A percentile compares a stretch with the other conserved stretches of the same genome.
Conservation (phyloP, 2,113 vertebrate genomes). For the Rynchops niger region DNA sequence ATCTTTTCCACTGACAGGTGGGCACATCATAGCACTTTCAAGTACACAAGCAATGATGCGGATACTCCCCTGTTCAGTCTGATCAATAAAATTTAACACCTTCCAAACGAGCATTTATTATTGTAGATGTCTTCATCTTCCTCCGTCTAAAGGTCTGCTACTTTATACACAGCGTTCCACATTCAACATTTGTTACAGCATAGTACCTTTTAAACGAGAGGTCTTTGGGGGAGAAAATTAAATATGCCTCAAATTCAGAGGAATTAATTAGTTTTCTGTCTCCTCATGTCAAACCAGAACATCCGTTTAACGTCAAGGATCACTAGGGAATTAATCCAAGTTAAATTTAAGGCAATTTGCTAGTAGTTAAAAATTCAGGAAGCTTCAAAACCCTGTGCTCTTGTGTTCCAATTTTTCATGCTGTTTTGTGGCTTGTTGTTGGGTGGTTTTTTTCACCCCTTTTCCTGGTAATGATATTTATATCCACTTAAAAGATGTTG, state of each 20-base stretch:
- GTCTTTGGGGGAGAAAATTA: constrained; percentile 64
- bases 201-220: constrained; percentile 17
- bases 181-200: background rate
- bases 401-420: constrained; percentile 23
- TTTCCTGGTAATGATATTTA: background rate
- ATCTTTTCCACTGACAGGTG: background rate
- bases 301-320: constrained; percentile 59
- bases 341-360: constrained; percentile 68
- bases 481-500: background rate
- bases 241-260: constrained; percentile 62
- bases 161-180: background rate
- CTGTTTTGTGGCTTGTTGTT: constrained; percentile 16
- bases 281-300: constrained; percentile 64
- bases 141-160: background rate
- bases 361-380: constrained; percentile 69
- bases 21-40: background rate
- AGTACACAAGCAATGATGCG: background rate
- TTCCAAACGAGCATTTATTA: background rate
- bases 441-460: rapidly evolving
- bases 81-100: background rate
- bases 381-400: constrained; percentile 48
- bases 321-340: constrained; percentile 61
- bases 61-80: rapidly evolving
- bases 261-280: constrained; percentile 67
- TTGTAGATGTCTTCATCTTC: background rate